Base-by-base conservation (phyloP, 2,797 vertebrate genomes). In the Falco peregrinus region DNA sequence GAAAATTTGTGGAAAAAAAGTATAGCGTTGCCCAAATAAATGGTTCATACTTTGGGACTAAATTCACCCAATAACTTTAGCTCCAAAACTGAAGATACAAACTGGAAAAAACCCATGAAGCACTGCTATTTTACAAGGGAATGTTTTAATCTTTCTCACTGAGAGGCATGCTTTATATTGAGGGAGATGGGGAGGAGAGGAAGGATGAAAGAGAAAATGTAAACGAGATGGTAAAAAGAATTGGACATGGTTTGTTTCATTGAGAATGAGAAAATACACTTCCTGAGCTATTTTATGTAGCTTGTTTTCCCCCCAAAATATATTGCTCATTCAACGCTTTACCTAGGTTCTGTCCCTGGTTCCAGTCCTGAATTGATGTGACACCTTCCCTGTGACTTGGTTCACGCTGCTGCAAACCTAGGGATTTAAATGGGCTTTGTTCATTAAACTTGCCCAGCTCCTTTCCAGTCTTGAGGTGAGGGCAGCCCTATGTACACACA, bases 381-480 rank as follows among this genome's bases (percentile, higher is more conserved):
- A 80, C 67, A 80, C 54, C 43, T 77, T 81, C 28, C 3, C 0
- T 75, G 60, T 25, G 53, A 41, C 48, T 89, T 82, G 15, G 21
- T 64, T 95, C 76, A 71, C 28, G 31, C 60, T 64, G 56, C 84
- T 57, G 59, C 85, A 84, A 63, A 73, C 41, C 21, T 75, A 47
- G 43, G 35, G 4, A 11, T 29, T 84, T 96, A 90, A 82, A 88
- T 87, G 67, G 47, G n/a, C 17, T 97, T 90, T 19, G 1, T 91
- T 81, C 56, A 53, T 94, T 43, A 82, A 88, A 81, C 69, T 94
- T 87, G 29, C 31, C 37, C 79, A 53, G 70, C 26, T 70, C n/a
- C n/a, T 80, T 81, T 78, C 83, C 10, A 47, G 22, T 57, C 50
- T 71, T 5, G 8, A 37, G 47, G 63, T 87, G 85, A 93, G 33